A percentile compares a stretch with the other conserved stretches of the same genome.
phyloP scores from a whole-genome alignment of 2,113 vertebrate species.

The Phoenicopterus ruber region DNA sequence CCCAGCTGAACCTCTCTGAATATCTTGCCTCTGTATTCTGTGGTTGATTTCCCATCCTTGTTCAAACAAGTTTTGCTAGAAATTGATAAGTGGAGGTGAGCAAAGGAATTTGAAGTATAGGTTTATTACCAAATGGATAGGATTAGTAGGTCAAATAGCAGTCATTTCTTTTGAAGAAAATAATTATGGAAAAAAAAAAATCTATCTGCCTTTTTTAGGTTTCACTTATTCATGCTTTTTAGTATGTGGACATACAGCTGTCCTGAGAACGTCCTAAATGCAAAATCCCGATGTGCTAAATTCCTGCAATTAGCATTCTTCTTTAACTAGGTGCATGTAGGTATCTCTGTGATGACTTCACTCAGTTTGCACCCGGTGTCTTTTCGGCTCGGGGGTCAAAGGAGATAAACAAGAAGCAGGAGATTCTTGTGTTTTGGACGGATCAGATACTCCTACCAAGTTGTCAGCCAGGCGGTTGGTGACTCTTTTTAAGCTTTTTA shows the following conservation, averaged over 20 bases:
- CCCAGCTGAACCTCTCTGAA: background rate
- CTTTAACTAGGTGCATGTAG: background rate
- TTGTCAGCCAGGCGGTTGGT: background rate
- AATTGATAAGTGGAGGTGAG: background rate
- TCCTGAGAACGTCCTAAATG: background rate
- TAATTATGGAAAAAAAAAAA: rapidly evolving
- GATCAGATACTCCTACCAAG: background rate
- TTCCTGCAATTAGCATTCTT: background rate
- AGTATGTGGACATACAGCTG: background rate
- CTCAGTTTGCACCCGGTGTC: background rate
- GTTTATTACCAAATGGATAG: background rate
- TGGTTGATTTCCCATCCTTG: background rate
- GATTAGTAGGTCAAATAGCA: background rate
- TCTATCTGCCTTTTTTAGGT: background rate
- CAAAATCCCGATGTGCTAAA: background rate
- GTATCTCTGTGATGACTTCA: background rate
- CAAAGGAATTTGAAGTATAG: background rate
- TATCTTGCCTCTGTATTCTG: background rate
- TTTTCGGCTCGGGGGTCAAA: background rate
- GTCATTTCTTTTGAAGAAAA: background rate
- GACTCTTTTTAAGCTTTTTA: background rate
- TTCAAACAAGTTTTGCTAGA: background rate
- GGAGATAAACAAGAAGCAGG: background rate
- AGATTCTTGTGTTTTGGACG: background rate
- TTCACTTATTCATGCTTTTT: background rate